These are phyloP conservation scores for Phlogophora meticulosa DNA, from an alignment of 2,888 invertebrate species.

Conservation along the genomic window DNA sequence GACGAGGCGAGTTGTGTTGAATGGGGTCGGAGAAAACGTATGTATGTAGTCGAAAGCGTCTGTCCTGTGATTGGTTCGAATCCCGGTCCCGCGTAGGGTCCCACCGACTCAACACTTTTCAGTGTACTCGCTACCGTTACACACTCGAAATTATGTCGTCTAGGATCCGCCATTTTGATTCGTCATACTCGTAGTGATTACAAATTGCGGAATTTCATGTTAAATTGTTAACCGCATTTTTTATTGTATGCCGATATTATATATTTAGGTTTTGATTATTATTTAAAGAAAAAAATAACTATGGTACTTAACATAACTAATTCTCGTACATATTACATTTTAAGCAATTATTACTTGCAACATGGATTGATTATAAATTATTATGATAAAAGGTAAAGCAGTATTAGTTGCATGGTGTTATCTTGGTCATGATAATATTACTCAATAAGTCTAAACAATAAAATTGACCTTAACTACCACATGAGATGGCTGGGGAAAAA, in stretches of 20 bases:
- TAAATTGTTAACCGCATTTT: conserved; percentile 14
- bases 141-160: conserved; percentile 63
- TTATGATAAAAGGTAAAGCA: conserved; percentile 5
- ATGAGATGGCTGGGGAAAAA: neutral
- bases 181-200: conserved; percentile 45
- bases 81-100: conserved; percentile 67
- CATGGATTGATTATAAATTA: neutral
- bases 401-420: conserved; percentile 23
- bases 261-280: neutral
- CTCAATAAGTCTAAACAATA: neutral
- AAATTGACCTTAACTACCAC: neutral
- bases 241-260: neutral
- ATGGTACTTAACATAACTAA: neutral
- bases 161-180: conserved; percentile 76
- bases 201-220: conserved; percentile 41
- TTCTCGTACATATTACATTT: conserved; percentile 10
- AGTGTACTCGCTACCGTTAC: conserved; percentile 62
- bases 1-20: conserved; percentile 7
- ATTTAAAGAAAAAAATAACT: no score
- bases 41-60: conserved; percentile 48
- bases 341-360: neutral
- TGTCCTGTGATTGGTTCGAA: conserved; percentile 66
- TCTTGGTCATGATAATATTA: conserved; percentile 13
- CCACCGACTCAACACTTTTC: conserved; percentile 62
- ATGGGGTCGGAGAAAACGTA: conserved; percentile 41